These are phyloP conservation scores for Hippocampus kuda DNA, from an alignment of 2,797 vertebrate genomes.

Conservation along the genomic window DNA sequence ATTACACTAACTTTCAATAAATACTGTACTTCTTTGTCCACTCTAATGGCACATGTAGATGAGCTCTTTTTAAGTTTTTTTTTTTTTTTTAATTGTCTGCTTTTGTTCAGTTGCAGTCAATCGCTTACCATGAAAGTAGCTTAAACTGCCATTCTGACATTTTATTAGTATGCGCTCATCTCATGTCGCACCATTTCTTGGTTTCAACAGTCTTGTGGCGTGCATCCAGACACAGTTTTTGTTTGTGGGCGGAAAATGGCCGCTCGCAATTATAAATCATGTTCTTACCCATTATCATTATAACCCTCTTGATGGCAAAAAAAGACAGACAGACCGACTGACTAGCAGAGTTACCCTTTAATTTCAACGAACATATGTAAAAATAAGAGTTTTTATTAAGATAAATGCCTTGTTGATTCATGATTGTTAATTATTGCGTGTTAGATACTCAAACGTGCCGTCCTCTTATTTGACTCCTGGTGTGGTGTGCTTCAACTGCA, in stretches of 20 bases:
- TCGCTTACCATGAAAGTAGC: background rate
- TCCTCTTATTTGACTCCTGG: slow-evolving; percentile 17
- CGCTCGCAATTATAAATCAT: slow-evolving; percentile 53
- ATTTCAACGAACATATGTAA: slow-evolving; percentile 30
- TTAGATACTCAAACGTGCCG: background rate
- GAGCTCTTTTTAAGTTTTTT: no score
- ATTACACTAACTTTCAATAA: background rate
- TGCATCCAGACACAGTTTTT: slow-evolving; percentile 43
- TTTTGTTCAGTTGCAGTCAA: background rate
- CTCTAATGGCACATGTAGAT: background rate
- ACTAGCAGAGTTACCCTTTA: slow-evolving; percentile 27
- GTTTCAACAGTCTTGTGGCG: slow-evolving; percentile 39
- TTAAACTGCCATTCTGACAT: background rate
- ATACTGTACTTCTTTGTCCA: background rate
- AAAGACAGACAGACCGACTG: slow-evolving; percentile 28
- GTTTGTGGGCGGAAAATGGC: slow-evolving; percentile 31
- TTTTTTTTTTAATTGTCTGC: background rate
- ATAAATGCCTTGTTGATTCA: slow-evolving; percentile 9
- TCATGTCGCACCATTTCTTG: slow-evolving; percentile 32
- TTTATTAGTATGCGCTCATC: slow-evolving; percentile 1
- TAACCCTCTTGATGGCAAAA: slow-evolving; percentile 25
- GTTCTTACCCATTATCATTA: slow-evolving; percentile 33
- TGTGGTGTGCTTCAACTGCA: slow-evolving; percentile 15
- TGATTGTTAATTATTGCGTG: slow-evolving; percentile 12
- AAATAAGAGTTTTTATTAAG: slow-evolving; percentile 22